Percentiles rank a stretch among this genome's conserved stretches.
phyloP scores from a whole-genome alignment of 1,140 invertebrate genomes.

The Hyposmocoma kahamanoa region DNA sequence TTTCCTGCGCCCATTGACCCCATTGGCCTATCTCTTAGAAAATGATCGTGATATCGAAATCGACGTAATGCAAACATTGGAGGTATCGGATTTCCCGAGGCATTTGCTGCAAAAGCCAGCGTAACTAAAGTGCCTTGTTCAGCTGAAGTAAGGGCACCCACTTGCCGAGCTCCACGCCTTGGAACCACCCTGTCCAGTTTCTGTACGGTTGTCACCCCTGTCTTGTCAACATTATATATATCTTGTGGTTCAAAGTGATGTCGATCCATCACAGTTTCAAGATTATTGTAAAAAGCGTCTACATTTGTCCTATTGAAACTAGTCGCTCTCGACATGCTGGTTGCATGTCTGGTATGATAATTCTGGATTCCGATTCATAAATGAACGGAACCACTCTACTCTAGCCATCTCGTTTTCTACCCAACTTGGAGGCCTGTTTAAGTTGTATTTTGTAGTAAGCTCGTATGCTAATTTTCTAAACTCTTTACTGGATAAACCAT shows the following conservation, averaged over 20 bases:
- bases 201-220: too few relatives aligned
- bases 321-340: slow-evolving; percentile 59
- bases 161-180: slow-evolving; percentile 49
- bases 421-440: slow-evolving; percentile 33
- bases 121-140: slow-evolving; percentile 63
- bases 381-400: slow-evolving; percentile 60
- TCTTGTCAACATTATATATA: slow-evolving; percentile 48
- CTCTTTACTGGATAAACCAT: slow-evolving; percentile 41
- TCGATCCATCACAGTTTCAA: slow-evolving; percentile 27
- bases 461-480: slow-evolving; percentile 52
- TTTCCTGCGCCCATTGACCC: slow-evolving; percentile 37
- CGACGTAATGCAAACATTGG: slow-evolving; percentile 25
- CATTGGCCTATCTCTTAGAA: slow-evolving; percentile 49
- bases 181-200: slow-evolving; percentile 39
- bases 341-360: slow-evolving; percentile 56
- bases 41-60: slow-evolving; percentile 51
- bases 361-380: slow-evolving; percentile 57
- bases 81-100: slow-evolving; percentile 35
- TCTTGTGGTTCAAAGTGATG: slow-evolving; percentile 25
- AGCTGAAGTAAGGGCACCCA: slow-evolving; percentile 54
- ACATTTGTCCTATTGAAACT: slow-evolving; percentile 69
- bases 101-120: slow-evolving; percentile 44
- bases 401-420: slow-evolving; percentile 45
- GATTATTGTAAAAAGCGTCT: slow-evolving; percentile 33
- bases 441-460: slow-evolving; percentile 35